phyloP scores from a whole-genome alignment of 2,113 vertebrate species.

The Verasper variegatus region DNA sequence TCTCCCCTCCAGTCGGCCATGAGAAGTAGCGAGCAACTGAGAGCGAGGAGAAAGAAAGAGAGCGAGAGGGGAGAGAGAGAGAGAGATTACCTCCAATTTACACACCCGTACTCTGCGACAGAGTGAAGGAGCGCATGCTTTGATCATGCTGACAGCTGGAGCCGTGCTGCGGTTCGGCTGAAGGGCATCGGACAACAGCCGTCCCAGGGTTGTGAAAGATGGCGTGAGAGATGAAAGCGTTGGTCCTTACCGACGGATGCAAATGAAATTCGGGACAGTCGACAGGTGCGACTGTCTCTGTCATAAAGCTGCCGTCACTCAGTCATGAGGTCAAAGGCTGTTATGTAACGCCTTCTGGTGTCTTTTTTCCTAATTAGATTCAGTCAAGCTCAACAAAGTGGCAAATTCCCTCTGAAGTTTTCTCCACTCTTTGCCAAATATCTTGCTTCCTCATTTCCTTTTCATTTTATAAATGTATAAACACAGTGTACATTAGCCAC shows the following conservation, averaged over 20 bases:
- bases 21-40: slow-evolving; percentile 31
- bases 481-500: not conserved
- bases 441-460: too few species aligned
- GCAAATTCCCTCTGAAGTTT: not conserved
- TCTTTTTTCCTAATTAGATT: not conserved
- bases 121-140: slow-evolving; percentile 49
- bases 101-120: slow-evolving; percentile 44
- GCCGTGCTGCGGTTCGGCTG: slow-evolving; percentile 41
- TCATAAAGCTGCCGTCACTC: slow-evolving; percentile 9
- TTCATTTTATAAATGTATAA: not conserved
- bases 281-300: slow-evolving; percentile 38
- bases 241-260: slow-evolving; percentile 12
- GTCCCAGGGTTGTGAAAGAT: slow-evolving; percentile 24
- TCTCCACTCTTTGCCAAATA: not conserved
- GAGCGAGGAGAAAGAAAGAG: not conserved
- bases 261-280: slow-evolving; percentile 40
- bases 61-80: not conserved
- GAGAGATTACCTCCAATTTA: slow-evolving; percentile 62
- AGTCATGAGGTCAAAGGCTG: not conserved
- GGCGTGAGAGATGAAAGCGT: slow-evolving; percentile 61
- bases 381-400: slow-evolving; percentile 6
- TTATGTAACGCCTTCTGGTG: slow-evolving; percentile 12
- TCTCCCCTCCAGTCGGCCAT: slow-evolving; percentile 42
- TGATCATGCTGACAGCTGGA: slow-evolving; percentile 55
- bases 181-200: slow-evolving; percentile 52